phyloP scores from a whole-genome alignment of 2,888 invertebrate genomes.

The Campaea margaritaria region DNA sequence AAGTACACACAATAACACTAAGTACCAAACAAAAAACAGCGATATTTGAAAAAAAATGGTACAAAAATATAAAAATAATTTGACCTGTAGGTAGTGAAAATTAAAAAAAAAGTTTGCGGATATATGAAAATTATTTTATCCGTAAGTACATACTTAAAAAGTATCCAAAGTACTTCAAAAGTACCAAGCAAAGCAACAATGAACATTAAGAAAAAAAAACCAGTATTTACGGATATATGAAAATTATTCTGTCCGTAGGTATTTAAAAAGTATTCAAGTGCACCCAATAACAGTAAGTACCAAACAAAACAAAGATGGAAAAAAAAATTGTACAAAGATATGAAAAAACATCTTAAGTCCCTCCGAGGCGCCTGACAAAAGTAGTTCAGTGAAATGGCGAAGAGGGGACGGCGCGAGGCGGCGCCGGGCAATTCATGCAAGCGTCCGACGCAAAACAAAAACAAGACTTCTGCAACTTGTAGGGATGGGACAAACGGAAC shows the following conservation, averaged over 20 bases:
- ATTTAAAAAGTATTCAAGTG: not conserved
- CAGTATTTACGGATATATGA: too few relatives aligned
- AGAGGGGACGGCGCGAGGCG: slow-evolving; percentile 55
- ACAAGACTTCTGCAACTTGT: slow-evolving; percentile 34
- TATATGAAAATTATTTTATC: not conserved
- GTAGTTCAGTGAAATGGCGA: slow-evolving; percentile 54
- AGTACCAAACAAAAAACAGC: slow-evolving; percentile 18
- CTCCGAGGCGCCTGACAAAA: slow-evolving; percentile 28
- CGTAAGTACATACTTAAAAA: not conserved
- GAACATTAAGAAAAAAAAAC: too few relatives aligned
- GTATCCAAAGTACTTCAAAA: slow-evolving; percentile 1
- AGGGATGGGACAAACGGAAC: slow-evolving; percentile 38
- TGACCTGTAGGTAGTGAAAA: too few relatives aligned
- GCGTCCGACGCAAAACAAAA: slow-evolving; percentile 46
- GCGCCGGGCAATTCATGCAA: slow-evolving; percentile 62
- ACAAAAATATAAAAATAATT: slow-evolving; percentile 29
- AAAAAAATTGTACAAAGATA: slow-evolving; percentile 26
- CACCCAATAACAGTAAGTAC: slow-evolving; percentile 9
- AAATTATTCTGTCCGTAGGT: not conserved
- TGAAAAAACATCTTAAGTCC: slow-evolving; percentile 19
- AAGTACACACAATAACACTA: slow-evolving; percentile 1
- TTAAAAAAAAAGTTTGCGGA: too few relatives aligned
- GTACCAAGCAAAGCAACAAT: slow-evolving; percentile 16
- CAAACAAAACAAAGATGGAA: slow-evolving; percentile 22
- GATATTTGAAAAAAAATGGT: slow-evolving; percentile 25